Percentiles rank a stretch among this genome's conserved stretches.
Conservation (phyloP, 2,113 vertebrate species). For the Rhipidura dahli region DNA sequence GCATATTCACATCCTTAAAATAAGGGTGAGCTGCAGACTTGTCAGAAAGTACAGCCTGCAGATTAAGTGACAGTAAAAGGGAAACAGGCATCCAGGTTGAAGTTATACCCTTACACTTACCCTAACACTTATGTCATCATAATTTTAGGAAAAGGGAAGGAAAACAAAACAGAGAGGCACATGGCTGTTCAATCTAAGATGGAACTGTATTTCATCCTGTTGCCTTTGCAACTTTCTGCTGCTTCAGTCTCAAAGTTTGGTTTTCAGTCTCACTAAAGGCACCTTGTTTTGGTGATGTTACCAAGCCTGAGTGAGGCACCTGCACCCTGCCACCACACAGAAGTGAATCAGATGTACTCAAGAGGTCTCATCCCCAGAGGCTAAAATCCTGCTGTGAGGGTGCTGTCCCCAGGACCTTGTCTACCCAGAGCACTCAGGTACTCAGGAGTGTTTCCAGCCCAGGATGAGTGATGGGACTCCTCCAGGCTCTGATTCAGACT, state of each 20-base stretch:
- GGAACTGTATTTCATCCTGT: neutral
- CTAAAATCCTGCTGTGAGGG: neutral
- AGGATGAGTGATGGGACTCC: neutral
- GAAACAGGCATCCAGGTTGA: neutral
- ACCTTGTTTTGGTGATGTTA: neutral
- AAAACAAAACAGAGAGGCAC: neutral
- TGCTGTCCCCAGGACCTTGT: neutral
- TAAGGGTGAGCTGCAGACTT: neutral
- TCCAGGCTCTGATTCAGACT: neutral
- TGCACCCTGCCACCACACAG: neutral
- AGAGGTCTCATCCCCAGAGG: neutral
- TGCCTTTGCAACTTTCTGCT: neutral
- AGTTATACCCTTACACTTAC: neutral
- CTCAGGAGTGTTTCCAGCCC: accelerated
- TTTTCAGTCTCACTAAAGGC: neutral
- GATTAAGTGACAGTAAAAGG: neutral
- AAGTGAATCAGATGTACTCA: neutral
- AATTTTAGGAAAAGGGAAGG: neutral
- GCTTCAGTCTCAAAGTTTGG: neutral
- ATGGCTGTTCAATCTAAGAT: neutral
- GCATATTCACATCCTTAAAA: neutral
- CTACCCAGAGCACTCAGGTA: too few relatives aligned
- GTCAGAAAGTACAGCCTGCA: neutral
- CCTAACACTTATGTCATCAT: neutral
- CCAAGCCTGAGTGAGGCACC: neutral